phyloP scores from a whole-genome alignment of 2,888 invertebrate genomes.

The Nomada lathburiana region DNA sequence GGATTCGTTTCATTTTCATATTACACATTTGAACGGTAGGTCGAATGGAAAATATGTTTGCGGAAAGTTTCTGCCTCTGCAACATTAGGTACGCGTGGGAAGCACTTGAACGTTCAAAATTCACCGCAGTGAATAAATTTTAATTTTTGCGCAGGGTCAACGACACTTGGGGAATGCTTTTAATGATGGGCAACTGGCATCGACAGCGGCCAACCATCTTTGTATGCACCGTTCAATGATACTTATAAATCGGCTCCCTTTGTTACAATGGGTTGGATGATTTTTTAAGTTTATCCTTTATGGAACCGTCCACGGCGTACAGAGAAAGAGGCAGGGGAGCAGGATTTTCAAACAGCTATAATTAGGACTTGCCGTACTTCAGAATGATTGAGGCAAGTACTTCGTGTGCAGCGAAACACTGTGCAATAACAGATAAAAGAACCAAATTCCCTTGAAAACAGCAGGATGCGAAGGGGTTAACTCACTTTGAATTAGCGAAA shows the following conservation, averaged over 20 bases:
- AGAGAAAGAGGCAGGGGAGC: not conserved
- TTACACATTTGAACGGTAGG: no score
- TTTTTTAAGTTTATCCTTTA: not conserved
- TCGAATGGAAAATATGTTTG: no score
- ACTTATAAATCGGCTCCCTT: not conserved
- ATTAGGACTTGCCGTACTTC: not conserved
- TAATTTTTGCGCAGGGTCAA: not conserved
- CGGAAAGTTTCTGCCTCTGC: no score
- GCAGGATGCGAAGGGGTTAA: no score
- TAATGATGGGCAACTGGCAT: not conserved
- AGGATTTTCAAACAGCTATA: not conserved
- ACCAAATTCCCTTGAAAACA: not conserved
- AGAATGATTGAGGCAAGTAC: not conserved
- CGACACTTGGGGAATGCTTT: not conserved
- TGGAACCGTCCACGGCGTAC: not conserved
- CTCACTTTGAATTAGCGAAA: no score
- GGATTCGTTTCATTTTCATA: no score
- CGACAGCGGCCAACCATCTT: not conserved
- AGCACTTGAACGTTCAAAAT: not conserved
- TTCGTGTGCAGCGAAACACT: not conserved
- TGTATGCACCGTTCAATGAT: not conserved
- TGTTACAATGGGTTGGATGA: not conserved
- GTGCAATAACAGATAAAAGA: not conserved
- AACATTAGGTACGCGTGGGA: no score
- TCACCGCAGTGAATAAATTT: not conserved